Evolutionary conservation across 2,797 vertebrate genomes (phyloP).

Genomic region (Falco cherrug): DNA sequence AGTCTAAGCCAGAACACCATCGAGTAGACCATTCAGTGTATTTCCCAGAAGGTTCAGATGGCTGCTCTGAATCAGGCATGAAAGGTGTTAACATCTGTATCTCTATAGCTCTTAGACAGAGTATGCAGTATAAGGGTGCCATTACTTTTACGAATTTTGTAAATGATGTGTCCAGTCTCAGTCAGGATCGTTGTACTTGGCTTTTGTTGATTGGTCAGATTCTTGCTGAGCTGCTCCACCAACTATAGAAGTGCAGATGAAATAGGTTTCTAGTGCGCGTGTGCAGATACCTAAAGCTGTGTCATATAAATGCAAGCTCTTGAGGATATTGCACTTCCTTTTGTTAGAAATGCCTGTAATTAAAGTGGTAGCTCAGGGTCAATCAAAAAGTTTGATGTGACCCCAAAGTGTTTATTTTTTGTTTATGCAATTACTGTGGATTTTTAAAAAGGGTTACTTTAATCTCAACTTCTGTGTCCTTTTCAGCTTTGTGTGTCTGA

Average conservation of each 20-base stretch:
- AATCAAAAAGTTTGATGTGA: neutral
- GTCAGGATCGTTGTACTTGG: neutral
- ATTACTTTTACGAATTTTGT: neutral
- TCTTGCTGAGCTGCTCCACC: neutral
- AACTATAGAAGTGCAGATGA: neutral
- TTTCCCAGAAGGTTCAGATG: neutral
- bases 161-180: neutral
- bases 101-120: neutral
- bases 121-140: neutral
- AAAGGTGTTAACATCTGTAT: neutral
- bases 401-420: neutral
- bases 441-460: neutral
- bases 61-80: neutral
- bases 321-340: neutral
- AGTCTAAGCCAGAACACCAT: neutral
- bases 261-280: neutral
- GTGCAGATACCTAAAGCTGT: neutral
- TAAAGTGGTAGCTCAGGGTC: neutral
- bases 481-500: neutral
- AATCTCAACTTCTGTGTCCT: fast-evolving
- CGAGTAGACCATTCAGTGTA: neutral
- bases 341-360: neutral
- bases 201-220: neutral
- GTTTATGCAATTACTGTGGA: neutral
- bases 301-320: neutral